phyloP scores from a whole-genome alignment of 2,888 invertebrate genomes.

The Cataglyphis altisquamis region DNA sequence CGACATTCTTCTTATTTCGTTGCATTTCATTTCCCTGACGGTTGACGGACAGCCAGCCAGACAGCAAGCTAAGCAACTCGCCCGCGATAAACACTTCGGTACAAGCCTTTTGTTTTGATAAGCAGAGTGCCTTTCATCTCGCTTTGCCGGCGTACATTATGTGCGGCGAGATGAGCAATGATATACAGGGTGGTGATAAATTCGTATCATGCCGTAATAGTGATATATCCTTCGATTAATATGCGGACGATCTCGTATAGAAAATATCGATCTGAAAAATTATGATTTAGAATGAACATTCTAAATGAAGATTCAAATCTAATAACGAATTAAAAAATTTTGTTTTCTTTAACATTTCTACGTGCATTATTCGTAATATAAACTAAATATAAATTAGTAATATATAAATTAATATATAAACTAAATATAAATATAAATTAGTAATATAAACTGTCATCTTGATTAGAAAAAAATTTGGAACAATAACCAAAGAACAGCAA shows the following conservation, averaged over 20 bases:
- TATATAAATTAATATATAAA: too few species aligned
- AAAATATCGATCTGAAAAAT: conserved; percentile 6
- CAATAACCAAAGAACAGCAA: neutral
- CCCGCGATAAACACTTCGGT: conserved; percentile 76
- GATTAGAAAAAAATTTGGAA: neutral
- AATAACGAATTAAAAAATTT: neutral
- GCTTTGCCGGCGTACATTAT: neutral
- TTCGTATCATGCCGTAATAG: neutral
- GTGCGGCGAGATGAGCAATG: conserved; percentile 5
- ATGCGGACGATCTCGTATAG: neutral
- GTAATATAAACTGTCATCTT: neutral
- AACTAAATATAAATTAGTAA: too few species aligned
- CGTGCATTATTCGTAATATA: neutral
- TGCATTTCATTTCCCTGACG: conserved; percentile 69
- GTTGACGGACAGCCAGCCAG: conserved; percentile 63
- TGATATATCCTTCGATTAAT: neutral
- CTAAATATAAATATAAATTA: neutral
- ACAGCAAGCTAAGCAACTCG: conserved; percentile 79
- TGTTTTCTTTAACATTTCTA: neutral
- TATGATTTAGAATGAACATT: neutral
- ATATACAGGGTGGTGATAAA: conserved; percentile 25
- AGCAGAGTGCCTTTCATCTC: conserved; percentile 64
- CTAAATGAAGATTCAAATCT: neutral
- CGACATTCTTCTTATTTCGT: conserved; percentile 63
- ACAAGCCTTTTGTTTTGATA: conserved; percentile 78